Evolutionary conservation across 2,113 vertebrate genomes (phyloP), one percentile per base, ranked within the genome.

Genomic region (Campylomormyrus numenius): DNA sequence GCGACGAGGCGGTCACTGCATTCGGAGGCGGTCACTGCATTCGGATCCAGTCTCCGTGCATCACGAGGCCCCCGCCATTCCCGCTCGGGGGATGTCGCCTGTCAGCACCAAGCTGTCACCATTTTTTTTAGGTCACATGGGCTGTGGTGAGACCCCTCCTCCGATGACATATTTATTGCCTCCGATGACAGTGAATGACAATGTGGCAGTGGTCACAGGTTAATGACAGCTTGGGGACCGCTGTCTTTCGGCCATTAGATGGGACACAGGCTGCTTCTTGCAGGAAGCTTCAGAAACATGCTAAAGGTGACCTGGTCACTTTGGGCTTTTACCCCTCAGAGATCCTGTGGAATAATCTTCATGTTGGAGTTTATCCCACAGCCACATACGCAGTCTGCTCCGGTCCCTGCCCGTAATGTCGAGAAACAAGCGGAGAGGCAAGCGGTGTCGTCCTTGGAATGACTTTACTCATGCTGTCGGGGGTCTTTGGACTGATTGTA

Each of bases 11-110:
- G 92, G 93, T 93, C 95, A 95, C 95, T 93, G 93, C 94, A 97
- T 96, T 94, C 95, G 94, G 92, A 93, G 93, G 91, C 92, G 92
- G 93, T 93, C 95, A 95, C 95, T 93, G 93, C 94, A 97, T 96
- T 94, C 95, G 94, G 92, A 93, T 94, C 91, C 93, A 89, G 95
- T 93, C 95, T 93, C 96, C 93, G 94, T 11, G 94, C 92, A 91
- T 95, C 93, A 95, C 95, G 96, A 95, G 95, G 93, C 91, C 91
- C 93, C 89, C 89, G 91, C 91, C 91, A 92, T 92, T 80, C 91
- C 85, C 80, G 91, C 90, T 80, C 92, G 21, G 9, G 70, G 21
- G 91, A 91, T 91, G 93, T 92, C 90, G 89, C 94, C 94, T 93
- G 95, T 95, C 94, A 93, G 91, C 89, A 88, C 90, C 74, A 52